A percentile compares a stretch with the other conserved stretches of the same genome.
Evolutionary conservation across 1,140 invertebrate species (phyloP).

Genomic region (Wiebesia pumilae): DNA sequence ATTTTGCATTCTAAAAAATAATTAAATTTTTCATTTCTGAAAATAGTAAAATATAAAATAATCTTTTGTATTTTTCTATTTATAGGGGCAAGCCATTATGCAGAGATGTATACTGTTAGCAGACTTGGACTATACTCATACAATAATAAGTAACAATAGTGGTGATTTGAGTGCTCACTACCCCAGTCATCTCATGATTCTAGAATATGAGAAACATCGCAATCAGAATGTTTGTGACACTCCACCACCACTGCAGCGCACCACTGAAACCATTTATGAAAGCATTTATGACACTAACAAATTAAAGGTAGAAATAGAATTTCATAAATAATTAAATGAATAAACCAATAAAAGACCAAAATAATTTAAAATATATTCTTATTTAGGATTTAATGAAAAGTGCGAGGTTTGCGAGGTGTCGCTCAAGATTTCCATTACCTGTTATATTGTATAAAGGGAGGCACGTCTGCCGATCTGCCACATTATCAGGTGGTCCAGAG

Average conservation of each 20-base stretch:
- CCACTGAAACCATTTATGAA: constrained; percentile 79
- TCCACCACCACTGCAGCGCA: constrained; percentile 65
- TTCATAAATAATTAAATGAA: not conserved
- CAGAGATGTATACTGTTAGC: constrained; percentile 79
- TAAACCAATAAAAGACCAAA: not conserved
- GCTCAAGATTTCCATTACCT: constrained; percentile 86
- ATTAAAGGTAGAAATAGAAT: constrained; percentile 66
- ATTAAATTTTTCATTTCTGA: not conserved
- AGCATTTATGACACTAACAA: constrained; percentile 78
- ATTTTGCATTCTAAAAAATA: not conserved
- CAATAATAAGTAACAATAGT: constrained; percentile 79
- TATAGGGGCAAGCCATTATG: constrained; percentile 78
- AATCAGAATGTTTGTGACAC: constrained; percentile 63
- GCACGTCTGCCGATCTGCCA: constrained; percentile 82
- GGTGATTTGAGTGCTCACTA: constrained; percentile 87
- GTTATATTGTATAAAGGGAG: constrained; percentile 88
- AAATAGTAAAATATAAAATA: too few relatives aligned
- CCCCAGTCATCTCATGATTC: constrained; percentile 82
- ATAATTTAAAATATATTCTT: too few relatives aligned
- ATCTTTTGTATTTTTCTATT: not conserved
- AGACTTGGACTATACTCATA: constrained; percentile 79
- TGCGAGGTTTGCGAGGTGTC: constrained; percentile 81
- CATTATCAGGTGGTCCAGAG: constrained; percentile 83
- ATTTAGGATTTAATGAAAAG: constrained; percentile 78
- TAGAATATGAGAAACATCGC: constrained; percentile 79